phyloP scores from a whole-genome alignment of 2,888 invertebrate species.

The Noctua fimbriata region DNA sequence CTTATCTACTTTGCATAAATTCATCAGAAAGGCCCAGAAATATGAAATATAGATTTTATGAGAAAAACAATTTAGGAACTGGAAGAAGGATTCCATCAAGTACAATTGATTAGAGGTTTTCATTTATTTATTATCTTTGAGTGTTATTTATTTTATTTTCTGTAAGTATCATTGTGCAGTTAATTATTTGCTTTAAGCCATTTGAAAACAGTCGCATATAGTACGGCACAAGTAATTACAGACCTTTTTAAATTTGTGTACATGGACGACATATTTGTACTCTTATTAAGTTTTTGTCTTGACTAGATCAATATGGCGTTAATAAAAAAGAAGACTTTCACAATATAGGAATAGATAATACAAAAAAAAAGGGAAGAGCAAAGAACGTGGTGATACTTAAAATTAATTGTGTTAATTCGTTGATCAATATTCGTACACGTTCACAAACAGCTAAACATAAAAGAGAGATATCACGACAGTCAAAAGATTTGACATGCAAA shows the following conservation, averaged over 20 bases:
- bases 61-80: constrained; percentile 24
- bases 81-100: constrained; percentile 11
- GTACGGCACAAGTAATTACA: not conserved
- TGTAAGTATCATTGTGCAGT: not conserved
- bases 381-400: constrained; percentile 47
- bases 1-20: constrained; percentile 52
- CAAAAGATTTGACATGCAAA: not conserved
- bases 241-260: not conserved
- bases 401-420: constrained; percentile 28
- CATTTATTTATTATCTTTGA: not conserved
- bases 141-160: not conserved
- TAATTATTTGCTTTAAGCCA: not conserved
- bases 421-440: constrained; percentile 36
- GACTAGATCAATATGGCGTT: not conserved
- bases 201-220: not conserved
- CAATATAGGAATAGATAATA: not conserved
- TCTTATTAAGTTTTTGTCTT: not conserved
- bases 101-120: not conserved
- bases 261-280: constrained; percentile 23
- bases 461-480: not conserved
- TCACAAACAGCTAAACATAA: not conserved
- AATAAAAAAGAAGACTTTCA: not conserved
- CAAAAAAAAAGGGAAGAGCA: constrained; percentile 5
- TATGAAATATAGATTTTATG: not conserved
- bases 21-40: constrained; percentile 44